These are phyloP conservation scores for Holocentrus rufus DNA, from an alignment of 2,797 vertebrate genomes.

Conservation along the genomic window DNA sequence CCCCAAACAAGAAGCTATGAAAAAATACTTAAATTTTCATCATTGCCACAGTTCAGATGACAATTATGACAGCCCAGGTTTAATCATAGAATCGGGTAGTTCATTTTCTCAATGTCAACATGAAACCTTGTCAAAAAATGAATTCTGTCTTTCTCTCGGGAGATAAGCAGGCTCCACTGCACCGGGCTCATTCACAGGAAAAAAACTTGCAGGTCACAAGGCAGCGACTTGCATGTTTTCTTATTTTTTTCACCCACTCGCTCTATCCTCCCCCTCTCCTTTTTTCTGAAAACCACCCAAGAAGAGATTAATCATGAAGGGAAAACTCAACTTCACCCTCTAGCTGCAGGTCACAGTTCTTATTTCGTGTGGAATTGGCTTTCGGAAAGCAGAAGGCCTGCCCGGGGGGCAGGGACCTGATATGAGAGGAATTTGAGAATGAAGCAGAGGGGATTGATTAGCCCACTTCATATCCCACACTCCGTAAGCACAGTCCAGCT, in stretches of 20 bases:
- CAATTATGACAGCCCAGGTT: conserved; percentile 89
- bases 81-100: conserved; percentile 90
- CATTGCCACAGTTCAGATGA: conserved; percentile 83
- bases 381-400: conserved; percentile 97
- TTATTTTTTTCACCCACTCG: conserved; percentile 75
- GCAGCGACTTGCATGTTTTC: conserved; percentile 88
- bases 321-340: conserved; percentile 97
- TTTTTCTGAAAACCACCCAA: conserved; percentile 92
- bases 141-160: conserved; percentile 86
- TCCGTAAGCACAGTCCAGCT: conserved; percentile 98
- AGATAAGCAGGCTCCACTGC: conserved; percentile 92
- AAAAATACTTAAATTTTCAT: conserved; percentile 81
- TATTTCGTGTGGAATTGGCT: conserved; percentile 99
- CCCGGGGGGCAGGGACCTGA: conserved; percentile 95
- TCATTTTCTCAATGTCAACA: conserved; percentile 96
- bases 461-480: conserved; percentile 98
- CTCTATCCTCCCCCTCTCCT: conserved; percentile 73
- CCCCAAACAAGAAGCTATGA: conserved; percentile 58
- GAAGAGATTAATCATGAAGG: conserved; percentile 99
- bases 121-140: conserved; percentile 89
- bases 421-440: conserved; percentile 98
- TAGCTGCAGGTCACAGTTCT: conserved; percentile 99
- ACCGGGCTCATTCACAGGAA: conserved; percentile 86
- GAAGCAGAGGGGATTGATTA: conserved; percentile 99
- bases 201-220: conserved; percentile 86